Conservation (phyloP, 2,888 invertebrate species). For the Nemotelus nigrinus region DNA sequence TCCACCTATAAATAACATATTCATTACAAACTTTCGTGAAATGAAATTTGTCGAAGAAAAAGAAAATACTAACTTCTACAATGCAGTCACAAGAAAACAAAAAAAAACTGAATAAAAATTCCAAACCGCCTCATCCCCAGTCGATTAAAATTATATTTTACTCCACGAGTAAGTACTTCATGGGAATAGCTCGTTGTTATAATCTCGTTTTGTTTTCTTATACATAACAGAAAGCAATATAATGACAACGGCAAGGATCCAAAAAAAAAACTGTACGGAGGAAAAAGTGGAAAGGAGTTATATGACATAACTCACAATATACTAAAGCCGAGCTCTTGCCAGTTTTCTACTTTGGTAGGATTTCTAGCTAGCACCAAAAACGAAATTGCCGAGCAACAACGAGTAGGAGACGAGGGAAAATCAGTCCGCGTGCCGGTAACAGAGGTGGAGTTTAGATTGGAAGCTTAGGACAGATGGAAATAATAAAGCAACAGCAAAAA, state of each 20-base stretch:
- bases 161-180: neutral
- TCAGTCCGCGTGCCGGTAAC: too few relatives aligned
- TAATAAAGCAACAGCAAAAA: conserved; percentile 37
- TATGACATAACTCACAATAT: conserved; percentile 36
- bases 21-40: too few relatives aligned
- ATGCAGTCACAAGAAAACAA: too few relatives aligned
- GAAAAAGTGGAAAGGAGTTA: conserved; percentile 23
- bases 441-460: conserved; percentile 41
- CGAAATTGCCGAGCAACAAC: too few relatives aligned
- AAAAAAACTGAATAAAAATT: conserved; percentile 44
- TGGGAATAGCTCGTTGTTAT: too few relatives aligned
- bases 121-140: conserved; percentile 42
- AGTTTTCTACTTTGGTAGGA: neutral
- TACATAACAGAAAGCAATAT: conserved; percentile 38
- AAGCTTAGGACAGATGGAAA: conserved; percentile 37
- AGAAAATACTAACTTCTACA: too few relatives aligned
- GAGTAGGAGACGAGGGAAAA: too few relatives aligned
- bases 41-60: too few relatives aligned
- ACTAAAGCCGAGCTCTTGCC: conserved; percentile 2
- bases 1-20: too few relatives aligned
- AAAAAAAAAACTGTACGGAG: neutral
- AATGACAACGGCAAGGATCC: conserved; percentile 30
- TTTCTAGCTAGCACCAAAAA: neutral
- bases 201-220: conserved; percentile 17
- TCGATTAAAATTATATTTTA: conserved; percentile 30